phyloP scores from a whole-genome alignment of 2,113 vertebrate genomes.

The Dromaius novaehollandiae region DNA sequence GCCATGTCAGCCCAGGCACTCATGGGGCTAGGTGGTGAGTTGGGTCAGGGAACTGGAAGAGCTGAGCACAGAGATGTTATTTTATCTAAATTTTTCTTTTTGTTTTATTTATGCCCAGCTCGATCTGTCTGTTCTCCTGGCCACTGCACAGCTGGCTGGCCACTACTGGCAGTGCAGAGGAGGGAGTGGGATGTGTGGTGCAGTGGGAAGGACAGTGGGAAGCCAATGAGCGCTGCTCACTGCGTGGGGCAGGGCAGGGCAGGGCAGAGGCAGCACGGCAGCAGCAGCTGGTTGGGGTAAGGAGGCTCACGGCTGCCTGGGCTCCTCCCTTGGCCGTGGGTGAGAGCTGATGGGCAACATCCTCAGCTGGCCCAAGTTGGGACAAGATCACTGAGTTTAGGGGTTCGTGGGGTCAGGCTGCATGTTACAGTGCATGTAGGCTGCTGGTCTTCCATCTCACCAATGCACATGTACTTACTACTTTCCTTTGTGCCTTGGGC shows the following conservation, averaged over 20 bases:
- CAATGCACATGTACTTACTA: not conserved
- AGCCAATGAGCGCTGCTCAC: not conserved
- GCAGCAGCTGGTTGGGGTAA: not conserved
- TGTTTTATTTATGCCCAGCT: not conserved
- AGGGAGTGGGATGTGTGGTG: accelerated
- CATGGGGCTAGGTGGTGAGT: not conserved
- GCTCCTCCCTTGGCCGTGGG: not conserved
- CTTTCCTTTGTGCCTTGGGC: not conserved
- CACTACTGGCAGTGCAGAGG: not conserved
- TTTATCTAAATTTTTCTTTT: not conserved
- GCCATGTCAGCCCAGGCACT: not conserved
- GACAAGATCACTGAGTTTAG: not conserved
- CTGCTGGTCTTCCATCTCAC: not conserved
- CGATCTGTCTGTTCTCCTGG: not conserved
- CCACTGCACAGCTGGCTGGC: not conserved
- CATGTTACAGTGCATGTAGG: not conserved
- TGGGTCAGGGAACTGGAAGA: not conserved
- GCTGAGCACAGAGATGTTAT: not conserved
- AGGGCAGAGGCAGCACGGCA: accelerated
- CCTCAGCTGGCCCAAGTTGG: not conserved
- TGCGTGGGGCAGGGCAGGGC: accelerated
- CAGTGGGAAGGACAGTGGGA: not conserved
- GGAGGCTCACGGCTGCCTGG: not conserved
- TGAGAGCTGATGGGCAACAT: not conserved
- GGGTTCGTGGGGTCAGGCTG: not conserved